phyloP scores from a whole-genome alignment of 2,888 invertebrate species.

The Ptychoptera contaminata region DNA sequence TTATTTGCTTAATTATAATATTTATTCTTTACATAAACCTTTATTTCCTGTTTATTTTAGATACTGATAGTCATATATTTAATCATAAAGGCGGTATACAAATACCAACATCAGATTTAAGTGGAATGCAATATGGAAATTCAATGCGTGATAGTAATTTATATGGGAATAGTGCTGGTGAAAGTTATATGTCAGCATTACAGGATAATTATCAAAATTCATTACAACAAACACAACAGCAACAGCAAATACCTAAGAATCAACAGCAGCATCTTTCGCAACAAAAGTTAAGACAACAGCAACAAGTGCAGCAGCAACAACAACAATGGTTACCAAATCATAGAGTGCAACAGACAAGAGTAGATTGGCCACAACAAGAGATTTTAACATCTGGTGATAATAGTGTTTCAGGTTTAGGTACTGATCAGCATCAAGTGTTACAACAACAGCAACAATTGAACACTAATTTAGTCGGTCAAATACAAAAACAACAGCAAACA shows the following conservation, averaged over 20 bases:
- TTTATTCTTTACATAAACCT: too few relatives aligned
- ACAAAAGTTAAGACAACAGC: not conserved
- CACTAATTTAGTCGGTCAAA: not conserved
- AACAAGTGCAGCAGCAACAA: not conserved
- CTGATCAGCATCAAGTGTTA: not conserved
- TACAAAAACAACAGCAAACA: not conserved
- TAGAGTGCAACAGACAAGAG: not conserved
- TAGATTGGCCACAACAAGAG: slow-evolving; percentile 4
- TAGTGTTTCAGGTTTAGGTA: not conserved
- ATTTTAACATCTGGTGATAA: not conserved
- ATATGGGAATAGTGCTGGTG: slow-evolving; percentile 20
- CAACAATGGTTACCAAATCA: slow-evolving; percentile 3
- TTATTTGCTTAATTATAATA: too few relatives aligned
- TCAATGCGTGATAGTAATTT: slow-evolving; percentile 8
- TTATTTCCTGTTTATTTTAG: slow-evolving; percentile 26
- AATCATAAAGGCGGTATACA: slow-evolving; percentile 54
- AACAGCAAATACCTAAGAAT: too few relatives aligned
- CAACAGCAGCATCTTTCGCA: slow-evolving; percentile 15
- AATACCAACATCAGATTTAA: slow-evolving; percentile 27
- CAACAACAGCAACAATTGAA: slow-evolving; percentile 4
- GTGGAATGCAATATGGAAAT: slow-evolving; percentile 9
- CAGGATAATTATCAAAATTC: slow-evolving; percentile 9
- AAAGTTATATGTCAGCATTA: slow-evolving; percentile 19
- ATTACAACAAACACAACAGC: slow-evolving; percentile 12
- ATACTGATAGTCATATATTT: slow-evolving; percentile 47